Evolutionary conservation across 2,888 invertebrate genomes (phyloP), one percentile per base, ranked within the genome.

Genomic region (Meloe dianella): DNA sequence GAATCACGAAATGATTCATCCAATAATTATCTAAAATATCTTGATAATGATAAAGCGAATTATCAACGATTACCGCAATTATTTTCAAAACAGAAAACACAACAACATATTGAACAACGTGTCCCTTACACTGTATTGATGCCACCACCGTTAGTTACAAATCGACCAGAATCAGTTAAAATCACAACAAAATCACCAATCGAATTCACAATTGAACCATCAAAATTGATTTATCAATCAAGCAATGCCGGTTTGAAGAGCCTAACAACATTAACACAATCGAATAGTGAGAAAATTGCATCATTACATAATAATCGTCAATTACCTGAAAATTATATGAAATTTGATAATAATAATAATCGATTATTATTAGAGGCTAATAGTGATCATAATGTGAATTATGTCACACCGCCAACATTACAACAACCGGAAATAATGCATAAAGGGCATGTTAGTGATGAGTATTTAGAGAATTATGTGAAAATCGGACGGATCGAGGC

Each of bases 81-180:
- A 77, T 62, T 75, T 73, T 71, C 67, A 74, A 61, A 84, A 79
- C 30, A 68, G 20, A 29, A 68, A 17, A 74, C 72, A 54, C 71
- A 74, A 69, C 87, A 88, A 79, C 83, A 54, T n/a, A 69, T 58
- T 59, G 86, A 90, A 17, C 84, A 85, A 59, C 76, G 83, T 20
- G 82, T 86, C 62, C 90, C 90, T 0, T 88, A 89, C 82, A 90
- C 91, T 0, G 88, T 91, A 79, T 85, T 92, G 64, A 87, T 91
- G 67, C 91, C 92, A 14, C 91, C 92, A 12, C 91, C 91, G 1
- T 85, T 87, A 35, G 87, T 87, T 22, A 85, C 86, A 0, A 85
- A 84, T 4, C 77, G 76, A 32, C 73, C 74, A 30, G 65, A 67
- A 59, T 59, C 69, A 30, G 7, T 72, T 63, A 57, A 65, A 41